These are phyloP conservation scores for Cheilinus undulatus DNA, from an alignment of 2,113 vertebrate species.

Conservation along the genomic window DNA sequence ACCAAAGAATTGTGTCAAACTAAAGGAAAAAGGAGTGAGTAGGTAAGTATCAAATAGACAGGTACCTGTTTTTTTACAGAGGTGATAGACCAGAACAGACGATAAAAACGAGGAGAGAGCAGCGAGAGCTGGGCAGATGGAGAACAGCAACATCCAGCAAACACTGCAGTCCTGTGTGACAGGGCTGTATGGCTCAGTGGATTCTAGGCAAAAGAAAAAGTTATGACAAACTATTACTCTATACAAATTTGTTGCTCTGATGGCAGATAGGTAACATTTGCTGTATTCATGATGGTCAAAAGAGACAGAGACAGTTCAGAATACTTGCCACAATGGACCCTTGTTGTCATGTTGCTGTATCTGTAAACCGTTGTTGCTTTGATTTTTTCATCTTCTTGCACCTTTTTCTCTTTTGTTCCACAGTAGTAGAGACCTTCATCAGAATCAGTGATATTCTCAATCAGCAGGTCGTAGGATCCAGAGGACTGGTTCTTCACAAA, in stretches of 20 bases:
- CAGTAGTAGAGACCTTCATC: constrained; percentile 63
- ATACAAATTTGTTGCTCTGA: background rate
- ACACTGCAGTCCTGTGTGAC: background rate
- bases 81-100: constrained; percentile 18
- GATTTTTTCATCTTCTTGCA: accelerated
- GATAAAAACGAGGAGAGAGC: constrained; percentile 45
- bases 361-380: accelerated
- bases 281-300: background rate
- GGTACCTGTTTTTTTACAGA: constrained; percentile 51
- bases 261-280: background rate
- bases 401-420: background rate
- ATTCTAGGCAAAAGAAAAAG: constrained; percentile 31
- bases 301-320: too few species aligned
- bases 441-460: constrained; percentile 42
- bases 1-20: too few species aligned
- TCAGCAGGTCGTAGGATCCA: constrained; percentile 36
- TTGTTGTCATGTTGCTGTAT: constrained; percentile 27
- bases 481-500: background rate
- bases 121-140: constrained; percentile 43
- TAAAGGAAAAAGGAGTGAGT: background rate
- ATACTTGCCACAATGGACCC: constrained; percentile 44
- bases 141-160: constrained; percentile 52
- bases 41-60: too few species aligned
- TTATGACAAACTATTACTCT: background rate
- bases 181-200: background rate